phyloP scores from a whole-genome alignment of 2,888 invertebrate genomes.

The Ectobius pallidus region DNA sequence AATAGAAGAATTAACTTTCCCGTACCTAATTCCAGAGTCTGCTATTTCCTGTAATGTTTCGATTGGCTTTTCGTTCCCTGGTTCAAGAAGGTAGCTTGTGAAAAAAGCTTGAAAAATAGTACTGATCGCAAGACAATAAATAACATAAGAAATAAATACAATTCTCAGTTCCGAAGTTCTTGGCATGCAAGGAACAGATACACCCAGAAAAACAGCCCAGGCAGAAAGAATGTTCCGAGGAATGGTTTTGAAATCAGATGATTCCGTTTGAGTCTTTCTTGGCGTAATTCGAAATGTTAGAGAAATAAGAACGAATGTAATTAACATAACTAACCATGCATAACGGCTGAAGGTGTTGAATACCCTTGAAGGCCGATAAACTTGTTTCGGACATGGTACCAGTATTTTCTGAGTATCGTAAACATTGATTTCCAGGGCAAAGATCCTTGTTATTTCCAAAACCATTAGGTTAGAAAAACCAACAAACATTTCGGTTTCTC shows the following conservation, averaged over 20 bases:
- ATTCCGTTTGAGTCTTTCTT: neutral
- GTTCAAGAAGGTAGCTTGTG: neutral
- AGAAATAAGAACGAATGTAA: neutral
- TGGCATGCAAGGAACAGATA: neutral
- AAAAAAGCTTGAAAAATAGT: neutral
- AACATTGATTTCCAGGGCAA: neutral
- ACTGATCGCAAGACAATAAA: neutral
- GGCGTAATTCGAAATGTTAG: neutral
- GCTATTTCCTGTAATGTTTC: neutral
- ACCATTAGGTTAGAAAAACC: neutral
- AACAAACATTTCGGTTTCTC: neutral
- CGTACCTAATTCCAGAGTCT: neutral
- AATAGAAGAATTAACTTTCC: neutral
- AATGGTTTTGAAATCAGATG: neutral
- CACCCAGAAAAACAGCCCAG: neutral
- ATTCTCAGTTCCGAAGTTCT: neutral
- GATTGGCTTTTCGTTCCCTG: neutral
- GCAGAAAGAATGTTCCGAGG: neutral
- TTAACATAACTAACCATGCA: neutral
- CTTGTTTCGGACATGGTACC: neutral
- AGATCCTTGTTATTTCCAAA: neutral
- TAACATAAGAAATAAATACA: neutral
- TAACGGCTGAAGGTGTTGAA: neutral
- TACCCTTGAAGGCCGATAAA: no score
- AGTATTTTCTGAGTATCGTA: neutral